phyloP scores from a whole-genome alignment of 2,888 invertebrate genomes.

The Candidula unifasciata region DNA sequence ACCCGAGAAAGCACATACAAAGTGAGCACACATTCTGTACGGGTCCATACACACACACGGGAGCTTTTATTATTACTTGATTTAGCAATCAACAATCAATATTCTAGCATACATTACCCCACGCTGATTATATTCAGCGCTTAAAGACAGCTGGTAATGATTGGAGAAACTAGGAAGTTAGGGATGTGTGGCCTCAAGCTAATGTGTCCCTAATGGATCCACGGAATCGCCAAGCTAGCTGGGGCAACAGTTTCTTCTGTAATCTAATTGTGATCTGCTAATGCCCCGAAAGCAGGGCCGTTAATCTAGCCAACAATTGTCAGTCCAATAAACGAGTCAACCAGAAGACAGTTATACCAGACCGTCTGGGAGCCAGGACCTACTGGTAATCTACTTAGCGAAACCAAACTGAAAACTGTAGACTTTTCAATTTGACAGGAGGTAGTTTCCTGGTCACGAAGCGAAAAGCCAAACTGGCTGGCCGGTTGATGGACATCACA shows the following conservation, averaged over 20 bases:
- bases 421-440: neutral
- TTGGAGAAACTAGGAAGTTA: too few relatives aligned
- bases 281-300: neutral
- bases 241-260: neutral
- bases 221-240: neutral
- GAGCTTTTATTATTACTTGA: too few relatives aligned
- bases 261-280: neutral
- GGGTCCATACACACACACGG: too few relatives aligned
- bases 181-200: too few relatives aligned
- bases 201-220: neutral
- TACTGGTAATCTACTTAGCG: slow-evolving; percentile 7
- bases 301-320: neutral
- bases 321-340: neutral
- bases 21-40: too few relatives aligned
- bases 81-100: too few relatives aligned
- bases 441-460: neutral
- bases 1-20: too few relatives aligned
- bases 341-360: neutral
- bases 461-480: neutral
- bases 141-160: too few relatives aligned
- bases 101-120: too few relatives aligned
- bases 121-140: too few relatives aligned
- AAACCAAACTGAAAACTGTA: neutral
- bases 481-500: neutral
- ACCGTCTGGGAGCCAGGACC: neutral